These are phyloP conservation scores for Dasyprocta punctata DNA, from an alignment of 2,113 vertebrate species.

Conservation along the genomic window DNA sequence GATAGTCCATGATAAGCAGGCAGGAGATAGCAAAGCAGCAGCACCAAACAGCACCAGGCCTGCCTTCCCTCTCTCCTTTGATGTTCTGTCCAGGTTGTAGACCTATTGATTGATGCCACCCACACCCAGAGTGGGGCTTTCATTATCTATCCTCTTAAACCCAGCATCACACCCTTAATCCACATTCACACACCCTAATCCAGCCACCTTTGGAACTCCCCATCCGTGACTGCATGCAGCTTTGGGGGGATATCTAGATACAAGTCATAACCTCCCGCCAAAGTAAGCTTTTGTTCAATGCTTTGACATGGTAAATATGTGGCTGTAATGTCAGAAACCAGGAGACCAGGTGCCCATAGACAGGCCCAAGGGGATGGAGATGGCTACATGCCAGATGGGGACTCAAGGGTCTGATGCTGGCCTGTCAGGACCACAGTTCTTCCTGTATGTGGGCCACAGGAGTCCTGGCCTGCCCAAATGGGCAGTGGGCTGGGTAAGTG, in stretches of 20 bases:
- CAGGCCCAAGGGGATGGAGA: not conserved
- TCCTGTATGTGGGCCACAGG: not conserved
- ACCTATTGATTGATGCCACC: not conserved
- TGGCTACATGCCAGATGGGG: accelerated
- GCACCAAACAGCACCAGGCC: not conserved
- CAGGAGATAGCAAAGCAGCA: not conserved
- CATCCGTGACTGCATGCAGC: not conserved
- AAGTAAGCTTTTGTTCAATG: not conserved
- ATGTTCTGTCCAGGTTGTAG: not conserved
- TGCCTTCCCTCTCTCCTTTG: not conserved
- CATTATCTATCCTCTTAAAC: not conserved
- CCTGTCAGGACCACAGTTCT: not conserved
- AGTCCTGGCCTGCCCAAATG: not conserved
- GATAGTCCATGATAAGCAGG: not conserved
- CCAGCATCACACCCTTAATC: not conserved
- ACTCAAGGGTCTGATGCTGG: not conserved
- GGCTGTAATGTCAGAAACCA: not conserved
- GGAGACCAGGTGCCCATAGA: not conserved
- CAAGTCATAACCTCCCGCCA: not conserved
- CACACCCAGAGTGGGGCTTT: not conserved
- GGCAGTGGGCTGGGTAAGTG: too few species aligned
- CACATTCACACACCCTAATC: not conserved
- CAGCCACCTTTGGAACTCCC: not conserved
- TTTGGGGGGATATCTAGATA: not conserved
- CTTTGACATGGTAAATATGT: not conserved